These are phyloP conservation scores for Zosterops japonicus DNA, from an alignment of 2,113 vertebrate genomes.

Conservation along the genomic window DNA sequence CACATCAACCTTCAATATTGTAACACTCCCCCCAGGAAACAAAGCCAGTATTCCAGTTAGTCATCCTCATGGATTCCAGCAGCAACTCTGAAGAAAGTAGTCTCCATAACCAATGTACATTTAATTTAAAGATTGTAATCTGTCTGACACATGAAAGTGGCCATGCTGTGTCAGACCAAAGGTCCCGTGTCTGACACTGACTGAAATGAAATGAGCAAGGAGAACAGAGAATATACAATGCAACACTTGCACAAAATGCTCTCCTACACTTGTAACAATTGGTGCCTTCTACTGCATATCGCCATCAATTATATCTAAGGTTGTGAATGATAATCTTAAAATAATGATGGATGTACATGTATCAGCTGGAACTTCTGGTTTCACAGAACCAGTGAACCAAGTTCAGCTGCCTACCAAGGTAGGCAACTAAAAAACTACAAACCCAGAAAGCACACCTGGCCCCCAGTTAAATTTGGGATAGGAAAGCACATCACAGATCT, in stretches of 20 bases:
- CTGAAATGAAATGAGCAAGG: neutral
- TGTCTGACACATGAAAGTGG: neutral
- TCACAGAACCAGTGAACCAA: neutral
- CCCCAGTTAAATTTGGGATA: neutral
- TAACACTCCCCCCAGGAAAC: neutral
- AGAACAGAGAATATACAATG: accelerated
- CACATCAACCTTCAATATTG: neutral
- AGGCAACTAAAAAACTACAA: neutral
- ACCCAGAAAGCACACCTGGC: accelerated
- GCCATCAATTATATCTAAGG: neutral
- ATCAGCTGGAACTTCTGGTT: neutral
- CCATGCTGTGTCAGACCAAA: neutral
- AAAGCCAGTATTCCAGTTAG: neutral
- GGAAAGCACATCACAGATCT: neutral
- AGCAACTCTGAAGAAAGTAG: neutral
- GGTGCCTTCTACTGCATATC: neutral
- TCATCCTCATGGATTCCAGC: neutral
- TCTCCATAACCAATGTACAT: neutral
- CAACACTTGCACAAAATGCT: neutral
- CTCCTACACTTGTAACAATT: neutral
- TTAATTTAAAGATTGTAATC: neutral
- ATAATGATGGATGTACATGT: accelerated
- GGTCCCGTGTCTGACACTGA: neutral
- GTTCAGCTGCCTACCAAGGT: neutral
- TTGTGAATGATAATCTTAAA: neutral